Evolutionary conservation across 2,113 vertebrate genomes (phyloP).

Genomic region (Edolisoma coerulescens): DNA sequence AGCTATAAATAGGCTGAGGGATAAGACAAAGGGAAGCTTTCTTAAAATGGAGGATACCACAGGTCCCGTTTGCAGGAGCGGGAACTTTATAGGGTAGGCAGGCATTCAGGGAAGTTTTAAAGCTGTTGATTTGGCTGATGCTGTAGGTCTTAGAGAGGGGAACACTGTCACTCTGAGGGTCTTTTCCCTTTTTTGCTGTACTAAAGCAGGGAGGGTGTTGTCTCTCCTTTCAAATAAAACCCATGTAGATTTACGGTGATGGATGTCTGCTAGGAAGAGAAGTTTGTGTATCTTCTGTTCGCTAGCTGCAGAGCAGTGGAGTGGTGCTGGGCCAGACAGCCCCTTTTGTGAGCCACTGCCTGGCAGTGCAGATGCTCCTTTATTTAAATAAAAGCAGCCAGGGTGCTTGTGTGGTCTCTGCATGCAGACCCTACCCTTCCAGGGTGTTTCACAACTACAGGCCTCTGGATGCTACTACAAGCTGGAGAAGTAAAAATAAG

Average conservation of each 20-base stretch:
- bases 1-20: constrained; percentile 7
- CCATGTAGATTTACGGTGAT: neutral
- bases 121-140: neutral
- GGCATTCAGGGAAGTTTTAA: neutral
- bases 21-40: constrained; percentile 18
- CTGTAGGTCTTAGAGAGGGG: neutral
- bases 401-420: neutral
- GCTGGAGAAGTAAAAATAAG: constrained; percentile 14
- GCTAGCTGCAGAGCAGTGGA: neutral
- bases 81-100: neutral
- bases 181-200: neutral
- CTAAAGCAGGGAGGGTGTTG: neutral
- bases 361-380: neutral
- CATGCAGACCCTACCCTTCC: neutral
- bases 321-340: neutral
- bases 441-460: neutral
- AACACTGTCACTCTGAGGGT: neutral
- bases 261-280: neutral
- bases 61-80: neutral
- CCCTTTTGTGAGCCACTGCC: neutral
- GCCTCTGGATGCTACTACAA: neutral
- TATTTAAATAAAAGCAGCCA: constrained; percentile 22
- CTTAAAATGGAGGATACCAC: neutral
- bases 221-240: neutral
- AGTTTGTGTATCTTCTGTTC: neutral